Base-by-base conservation (phyloP, 92 coral and sea anemone species). In the Heteractis magnifica region DNA sequence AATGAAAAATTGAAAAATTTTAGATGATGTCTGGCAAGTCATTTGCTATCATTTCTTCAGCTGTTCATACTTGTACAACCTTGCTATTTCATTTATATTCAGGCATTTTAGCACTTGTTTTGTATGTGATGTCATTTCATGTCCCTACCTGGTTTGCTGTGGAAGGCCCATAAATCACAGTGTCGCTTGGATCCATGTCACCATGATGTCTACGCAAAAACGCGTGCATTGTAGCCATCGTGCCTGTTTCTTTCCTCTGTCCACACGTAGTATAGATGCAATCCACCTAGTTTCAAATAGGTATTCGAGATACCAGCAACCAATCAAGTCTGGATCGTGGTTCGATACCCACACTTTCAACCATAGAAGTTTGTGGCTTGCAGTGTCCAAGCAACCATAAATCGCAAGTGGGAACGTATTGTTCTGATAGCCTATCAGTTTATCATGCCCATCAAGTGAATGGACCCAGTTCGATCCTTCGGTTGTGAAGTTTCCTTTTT, bases 341-440 rank as follows among this genome's bases (percentile, higher is more conserved):
- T 91, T 91, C 58, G 86, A 80, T 26, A 82, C 78, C 92, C 90
- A 83, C 20, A 88, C 87, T 51, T 62, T 50, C 52, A 85, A 55
- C 89, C 87, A 84, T n/a, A 87, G 77, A 23, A 88, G 82, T 71
- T 84, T 79, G 34, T 88, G n/a, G 76, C 93, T 90, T 9, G 91
- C 89, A 18, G 90, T 87, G 51, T 90, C 89, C 14, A 91, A 23
- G 65, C 94, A 88, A 26, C 94, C 91, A 85, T 91, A 87, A 70
- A 90, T 71, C 34, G 34, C 34, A 26, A 26, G 34, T 26, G 1
- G 34, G 34, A 26, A 26, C 34, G 34, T 26, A 26, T 26, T 26
- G 34, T 26, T 26, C 34, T 26, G 34, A 26, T 26, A 26, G 34
- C 34, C 34, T 1, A 26, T 26, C 34, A 26, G 34, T 26, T n/a